phyloP scores from a whole-genome alignment of 2,888 invertebrate species.

The Andrena minutula region DNA sequence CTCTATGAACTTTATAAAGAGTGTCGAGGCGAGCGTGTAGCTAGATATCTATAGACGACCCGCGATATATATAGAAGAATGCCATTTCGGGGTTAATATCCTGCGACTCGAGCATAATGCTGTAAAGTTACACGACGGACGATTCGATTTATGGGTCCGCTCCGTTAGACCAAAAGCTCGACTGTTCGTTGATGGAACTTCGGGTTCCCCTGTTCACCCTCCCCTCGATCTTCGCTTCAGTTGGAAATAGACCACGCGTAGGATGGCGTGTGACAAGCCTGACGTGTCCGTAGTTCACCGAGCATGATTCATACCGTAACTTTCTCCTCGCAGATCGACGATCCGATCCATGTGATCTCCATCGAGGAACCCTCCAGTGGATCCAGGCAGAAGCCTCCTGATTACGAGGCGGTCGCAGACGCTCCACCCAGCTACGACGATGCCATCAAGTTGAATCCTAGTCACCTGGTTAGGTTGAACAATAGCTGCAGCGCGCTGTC shows the following conservation, averaged over 20 bases:
- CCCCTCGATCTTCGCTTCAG: neutral
- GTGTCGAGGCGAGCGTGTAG: slow-evolving; percentile 59
- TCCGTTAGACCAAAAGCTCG: neutral
- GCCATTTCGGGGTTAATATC: slow-evolving; percentile 81
- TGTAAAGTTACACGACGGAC: slow-evolving; percentile 12
- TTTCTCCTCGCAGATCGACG: slow-evolving; percentile 87
- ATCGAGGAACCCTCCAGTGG: slow-evolving; percentile 86
- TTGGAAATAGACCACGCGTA: neutral
- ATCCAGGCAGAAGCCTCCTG: slow-evolving; percentile 90
- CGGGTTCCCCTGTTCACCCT: neutral
- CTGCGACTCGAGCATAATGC: slow-evolving; percentile 54
- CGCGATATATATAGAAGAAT: slow-evolving; percentile 76
- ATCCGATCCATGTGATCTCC: slow-evolving; percentile 89
- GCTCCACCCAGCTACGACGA: slow-evolving; percentile 91
- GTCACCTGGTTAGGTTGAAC: slow-evolving; percentile 84
- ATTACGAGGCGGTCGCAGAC: slow-evolving; percentile 90
- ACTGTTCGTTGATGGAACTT: neutral
- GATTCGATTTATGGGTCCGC: neutral
- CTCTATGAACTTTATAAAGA: slow-evolving; percentile 62
- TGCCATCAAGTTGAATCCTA: slow-evolving; percentile 90
- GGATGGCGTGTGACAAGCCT: neutral
- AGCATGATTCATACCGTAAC: slow-evolving; percentile 14
- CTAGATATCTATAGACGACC: slow-evolving; percentile 74
- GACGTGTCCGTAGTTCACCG: neutral
- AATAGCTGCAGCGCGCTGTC: slow-evolving; percentile 69